Conservation (phyloP, 2,888 invertebrate species). For the Esperia sulphurella region DNA sequence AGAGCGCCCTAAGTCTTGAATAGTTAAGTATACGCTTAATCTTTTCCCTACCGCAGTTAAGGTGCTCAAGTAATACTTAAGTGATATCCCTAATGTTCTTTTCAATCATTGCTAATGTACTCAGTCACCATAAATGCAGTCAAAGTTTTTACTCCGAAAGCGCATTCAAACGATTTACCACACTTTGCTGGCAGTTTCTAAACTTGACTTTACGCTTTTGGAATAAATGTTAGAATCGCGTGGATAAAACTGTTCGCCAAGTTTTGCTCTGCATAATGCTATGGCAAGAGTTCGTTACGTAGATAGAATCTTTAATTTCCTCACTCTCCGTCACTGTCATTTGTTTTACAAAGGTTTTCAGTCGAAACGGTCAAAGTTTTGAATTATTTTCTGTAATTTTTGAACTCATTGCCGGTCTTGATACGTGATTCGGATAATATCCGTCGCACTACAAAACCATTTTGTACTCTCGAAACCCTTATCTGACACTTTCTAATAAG, state of each 20-base stretch:
- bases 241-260: constrained; percentile 19
- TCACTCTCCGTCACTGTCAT: constrained; percentile 43
- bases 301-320: constrained; percentile 75
- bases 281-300: constrained; percentile 54
- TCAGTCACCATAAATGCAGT: constrained; percentile 4
- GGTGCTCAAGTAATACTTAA: too few relatives aligned
- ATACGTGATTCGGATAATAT: too few relatives aligned
- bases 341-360: constrained; percentile 36
- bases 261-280: constrained; percentile 45
- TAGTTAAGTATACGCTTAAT: too few relatives aligned
- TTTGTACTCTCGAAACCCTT: too few relatives aligned
- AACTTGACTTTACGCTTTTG: constrained; percentile 8
- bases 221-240: constrained; percentile 20
- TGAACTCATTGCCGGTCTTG: not conserved
- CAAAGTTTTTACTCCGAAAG: constrained; percentile 14
- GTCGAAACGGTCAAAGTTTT: constrained; percentile 32
- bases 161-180: constrained; percentile 14
- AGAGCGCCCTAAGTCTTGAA: too few relatives aligned
- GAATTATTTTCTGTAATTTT: constrained; percentile 34
- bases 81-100: not conserved
- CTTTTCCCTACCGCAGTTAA: too few relatives aligned
- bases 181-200: constrained; percentile 16
- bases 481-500: too few relatives aligned
- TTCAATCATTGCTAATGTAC: constrained; percentile 8
- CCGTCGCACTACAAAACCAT: too few relatives aligned